These are phyloP conservation scores for Monochamus saltuarius DNA, from an alignment of 1,140 invertebrate genomes.

Conservation along the genomic window DNA sequence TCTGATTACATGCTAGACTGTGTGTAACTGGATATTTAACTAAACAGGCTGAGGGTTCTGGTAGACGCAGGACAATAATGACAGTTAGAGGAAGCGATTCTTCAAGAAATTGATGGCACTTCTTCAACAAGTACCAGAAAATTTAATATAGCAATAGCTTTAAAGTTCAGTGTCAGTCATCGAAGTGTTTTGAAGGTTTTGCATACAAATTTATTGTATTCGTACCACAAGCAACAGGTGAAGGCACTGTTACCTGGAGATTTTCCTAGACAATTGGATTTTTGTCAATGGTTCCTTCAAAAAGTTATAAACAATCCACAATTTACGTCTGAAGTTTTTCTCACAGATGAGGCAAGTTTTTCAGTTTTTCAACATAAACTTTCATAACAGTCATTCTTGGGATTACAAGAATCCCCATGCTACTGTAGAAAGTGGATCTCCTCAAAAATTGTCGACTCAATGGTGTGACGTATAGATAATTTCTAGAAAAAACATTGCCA, in stretches of 20 bases:
- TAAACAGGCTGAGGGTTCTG: background rate
- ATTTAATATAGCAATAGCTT: no score
- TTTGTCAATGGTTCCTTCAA: background rate
- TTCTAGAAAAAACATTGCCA: no score
- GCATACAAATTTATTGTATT: no score
- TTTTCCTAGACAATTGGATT: no score
- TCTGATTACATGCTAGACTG: background rate
- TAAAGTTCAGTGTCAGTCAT: slow-evolving; percentile 5
- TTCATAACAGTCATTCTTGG: background rate
- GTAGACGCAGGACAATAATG: background rate
- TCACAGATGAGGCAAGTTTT: background rate
- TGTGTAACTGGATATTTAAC: background rate
- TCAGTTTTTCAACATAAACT: background rate
- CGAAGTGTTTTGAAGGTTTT: no score
- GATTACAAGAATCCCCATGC: no score
- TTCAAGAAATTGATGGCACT: background rate
- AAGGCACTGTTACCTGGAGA: no score
- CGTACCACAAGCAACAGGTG: no score
- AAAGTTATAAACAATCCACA: background rate
- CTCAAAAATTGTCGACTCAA: no score
- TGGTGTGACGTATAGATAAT: no score
- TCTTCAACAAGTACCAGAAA: slow-evolving; percentile 1
- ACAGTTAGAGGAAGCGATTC: slow-evolving; percentile 3
- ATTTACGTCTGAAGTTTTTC: background rate
- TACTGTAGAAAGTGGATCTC: no score